Base-by-base conservation (phyloP, 2,888 invertebrate species). In the Apamea sordens region DNA sequence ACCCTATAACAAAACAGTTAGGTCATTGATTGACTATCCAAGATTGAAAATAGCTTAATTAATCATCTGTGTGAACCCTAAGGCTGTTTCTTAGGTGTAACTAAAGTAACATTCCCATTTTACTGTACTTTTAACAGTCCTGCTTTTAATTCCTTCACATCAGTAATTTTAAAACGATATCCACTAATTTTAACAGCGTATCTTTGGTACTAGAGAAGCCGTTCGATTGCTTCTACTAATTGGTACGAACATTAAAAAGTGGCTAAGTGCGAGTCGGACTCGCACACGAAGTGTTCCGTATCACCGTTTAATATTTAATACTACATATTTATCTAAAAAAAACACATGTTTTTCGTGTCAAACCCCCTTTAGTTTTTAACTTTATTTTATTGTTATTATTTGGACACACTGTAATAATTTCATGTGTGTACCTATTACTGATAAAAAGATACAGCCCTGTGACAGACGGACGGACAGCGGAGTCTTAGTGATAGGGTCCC, bases 171-270 rank as follows among this genome's bases (percentile, higher is more conserved):
- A 36, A 73, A 69, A 21, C 64, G 71, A 76, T 85, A 56, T 65
- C 61, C 28, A 73, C 47, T 61, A 61, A 56, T 56, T 80, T 69
- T 73, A 61, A 81, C 41, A 61, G 56, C 59, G 36, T 70, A 70
- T 63, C 56, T 71, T 75, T 53, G 50, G 73, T 50, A 61, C n/a
- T 71, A 6, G 32, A 79, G 64, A 68, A 82, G 76, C 53, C 36
- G 36, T 85, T 83, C 21, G 24, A 73, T 76, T 63, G 61, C 65
- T 50, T 63, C 36, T 7, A 21, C 70, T 83, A 83, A 83, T 83
- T 81, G 82, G 73, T 63, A 28, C 36, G 36, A 50, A 77, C 73
- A 67, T 76, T 73, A 69, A 73, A 41, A 36, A 65, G 11, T 2
- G 21, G 64, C 11, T 3, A 65, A 41, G 36, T 41, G 24, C 3